Base-by-base conservation (phyloP, 2,888 invertebrate genomes). In the Drosophila macrospina region DNA sequence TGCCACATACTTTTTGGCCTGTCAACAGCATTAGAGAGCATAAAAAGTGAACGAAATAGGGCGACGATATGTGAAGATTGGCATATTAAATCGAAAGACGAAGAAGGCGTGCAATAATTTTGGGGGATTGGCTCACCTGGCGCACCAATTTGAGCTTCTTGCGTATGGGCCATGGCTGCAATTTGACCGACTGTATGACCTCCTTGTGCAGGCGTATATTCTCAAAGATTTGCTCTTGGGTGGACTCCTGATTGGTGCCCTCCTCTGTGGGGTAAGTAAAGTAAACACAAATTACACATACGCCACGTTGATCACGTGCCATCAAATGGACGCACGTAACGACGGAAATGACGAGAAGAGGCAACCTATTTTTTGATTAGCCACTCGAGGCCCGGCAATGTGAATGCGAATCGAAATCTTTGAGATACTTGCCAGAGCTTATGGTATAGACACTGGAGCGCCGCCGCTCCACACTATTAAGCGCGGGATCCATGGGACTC, bases 121-220 rank as follows among this genome's bases (percentile, higher is more conserved):
- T 24, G 13, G 7, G 42, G 28, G 15, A 10, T 20, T 26, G 7
- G 10, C 88, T 62, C 83, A 94, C 94, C 93, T 95, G 95, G 83
- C 96, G 94, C 6, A 97, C 96, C 47, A 98, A 93, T 88, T 95
- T 95, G 16, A 97, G 93, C 90, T 98, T 98, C 84, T 96, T 94
- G 56, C 96, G 93, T 94, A 97, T 95, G 28, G 95, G 95, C 94
- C 97, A 95, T 2, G 97, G 97, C 88, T 97, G 97, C 86, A 96
- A 94, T 88, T 97, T 97, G 10, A 98, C 96, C 44, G 95, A 96
- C 74, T 96, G 95, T 70, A 98, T 93, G 0, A 98, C 97, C 92
- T 98, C 98, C 91, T 98, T 98, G 92, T 98, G 98, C 32, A 98
- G 92, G 76, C 96, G 95, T 67, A 98, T 95, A 88, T 97, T 98